These are phyloP conservation scores for Myripristis jacobus DNA, from an alignment of 2,797 vertebrate species.

Conservation along the genomic window DNA sequence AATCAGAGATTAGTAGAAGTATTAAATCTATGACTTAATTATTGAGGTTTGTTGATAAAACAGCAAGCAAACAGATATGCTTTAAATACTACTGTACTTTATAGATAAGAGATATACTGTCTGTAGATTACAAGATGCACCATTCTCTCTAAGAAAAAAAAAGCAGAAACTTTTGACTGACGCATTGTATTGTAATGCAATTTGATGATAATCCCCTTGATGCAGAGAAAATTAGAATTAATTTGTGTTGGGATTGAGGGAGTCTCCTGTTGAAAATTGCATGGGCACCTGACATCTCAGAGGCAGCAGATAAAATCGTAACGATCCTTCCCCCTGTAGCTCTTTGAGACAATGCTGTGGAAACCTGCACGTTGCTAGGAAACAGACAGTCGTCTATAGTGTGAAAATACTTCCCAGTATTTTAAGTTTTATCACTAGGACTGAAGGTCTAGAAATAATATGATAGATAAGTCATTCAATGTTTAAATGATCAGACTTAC, in stretches of 20 bases:
- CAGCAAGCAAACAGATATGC: not conserved
- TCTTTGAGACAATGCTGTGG: constrained; percentile 65
- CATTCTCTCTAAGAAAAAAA: constrained; percentile 29
- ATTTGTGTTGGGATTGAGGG: constrained; percentile 70
- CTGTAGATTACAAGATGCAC: constrained; percentile 41
- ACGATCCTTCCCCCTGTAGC: constrained; percentile 59
- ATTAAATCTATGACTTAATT: constrained; percentile 6
- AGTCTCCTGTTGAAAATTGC: constrained; percentile 62
- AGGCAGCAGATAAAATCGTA: constrained; percentile 58
- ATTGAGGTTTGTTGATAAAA: not conserved
- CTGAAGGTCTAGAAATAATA: constrained; percentile 39
- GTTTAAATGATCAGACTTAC: constrained; percentile 3
- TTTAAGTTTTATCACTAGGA: constrained; percentile 46
- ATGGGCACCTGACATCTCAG: constrained; percentile 62
- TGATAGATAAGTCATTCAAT: constrained; percentile 16
- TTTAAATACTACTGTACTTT: constrained; percentile 25
- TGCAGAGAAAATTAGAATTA: constrained; percentile 65
- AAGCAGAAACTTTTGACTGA: constrained; percentile 57
- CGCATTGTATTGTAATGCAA: constrained; percentile 60
- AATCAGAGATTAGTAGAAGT: not conserved
- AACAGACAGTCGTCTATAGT: constrained; percentile 72
- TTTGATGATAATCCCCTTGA: constrained; percentile 65
- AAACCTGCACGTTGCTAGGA: constrained; percentile 81
- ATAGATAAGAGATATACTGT: constrained; percentile 5
- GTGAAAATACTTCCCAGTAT: constrained; percentile 38